Evolutionary conservation across 2,113 vertebrate species (phyloP).

Genomic region (Martes martes): DNA sequence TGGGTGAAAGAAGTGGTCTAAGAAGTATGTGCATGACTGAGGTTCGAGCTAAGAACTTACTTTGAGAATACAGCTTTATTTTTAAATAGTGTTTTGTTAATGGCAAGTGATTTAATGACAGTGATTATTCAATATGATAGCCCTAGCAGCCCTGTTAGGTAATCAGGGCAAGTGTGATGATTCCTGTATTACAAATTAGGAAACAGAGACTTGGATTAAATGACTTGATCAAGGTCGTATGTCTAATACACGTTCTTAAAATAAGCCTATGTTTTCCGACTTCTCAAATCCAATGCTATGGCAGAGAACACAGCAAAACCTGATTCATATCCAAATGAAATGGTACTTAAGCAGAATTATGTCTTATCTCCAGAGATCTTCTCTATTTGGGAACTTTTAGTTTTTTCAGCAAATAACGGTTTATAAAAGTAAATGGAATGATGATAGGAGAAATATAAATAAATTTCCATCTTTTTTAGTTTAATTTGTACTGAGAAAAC

Average conservation of each 20-base stretch:
- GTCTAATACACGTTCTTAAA: background rate
- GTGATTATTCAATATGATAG: background rate
- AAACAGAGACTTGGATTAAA: background rate
- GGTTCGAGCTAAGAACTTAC: background rate
- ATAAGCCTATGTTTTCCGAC: background rate
- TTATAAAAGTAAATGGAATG: background rate
- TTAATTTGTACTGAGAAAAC: background rate
- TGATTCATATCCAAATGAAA: background rate
- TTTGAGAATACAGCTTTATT: background rate
- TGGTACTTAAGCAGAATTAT: background rate
- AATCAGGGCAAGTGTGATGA: background rate
- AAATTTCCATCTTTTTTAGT: background rate
- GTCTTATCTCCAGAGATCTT: background rate
- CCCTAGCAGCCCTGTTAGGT: background rate
- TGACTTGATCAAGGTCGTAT: background rate
- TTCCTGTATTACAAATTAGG: background rate
- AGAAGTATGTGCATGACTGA: background rate
- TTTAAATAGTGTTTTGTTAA: constrained; percentile 14
- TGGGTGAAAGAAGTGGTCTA: background rate
- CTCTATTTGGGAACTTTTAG: background rate
- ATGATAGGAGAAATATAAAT: background rate
- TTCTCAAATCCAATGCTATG: background rate
- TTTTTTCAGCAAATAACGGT: background rate
- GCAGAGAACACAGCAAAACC: background rate
- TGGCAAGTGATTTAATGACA: background rate